A percentile compares a stretch with the other conserved stretches of the same genome.
phyloP scores from a whole-genome alignment of 2,888 invertebrate genomes.

The Dromius quadrimaculatus region DNA sequence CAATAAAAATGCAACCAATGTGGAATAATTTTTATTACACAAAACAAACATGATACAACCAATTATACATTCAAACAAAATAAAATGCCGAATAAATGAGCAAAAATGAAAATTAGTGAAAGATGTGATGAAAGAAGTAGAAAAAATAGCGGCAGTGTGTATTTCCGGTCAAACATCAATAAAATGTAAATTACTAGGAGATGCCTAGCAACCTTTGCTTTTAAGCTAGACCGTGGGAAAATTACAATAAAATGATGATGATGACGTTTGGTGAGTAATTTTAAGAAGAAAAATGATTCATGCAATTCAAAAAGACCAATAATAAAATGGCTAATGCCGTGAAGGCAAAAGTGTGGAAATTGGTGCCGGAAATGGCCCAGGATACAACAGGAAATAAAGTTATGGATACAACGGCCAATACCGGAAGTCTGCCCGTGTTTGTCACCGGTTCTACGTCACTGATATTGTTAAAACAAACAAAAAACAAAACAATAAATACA shows the following conservation, averaged over 20 bases:
- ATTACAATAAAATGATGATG: too few species aligned
- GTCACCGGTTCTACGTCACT: constrained; percentile 26
- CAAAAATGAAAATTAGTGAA: constrained; percentile 37
- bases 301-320: constrained; percentile 9
- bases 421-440: constrained; percentile 32
- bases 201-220: too few species aligned
- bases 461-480: constrained; percentile 40
- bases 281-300: too few species aligned
- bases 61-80: constrained; percentile 25
- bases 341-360: constrained; percentile 45
- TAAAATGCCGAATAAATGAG: constrained; percentile 5
- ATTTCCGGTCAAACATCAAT: background rate
- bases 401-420: constrained; percentile 54
- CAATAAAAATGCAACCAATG: constrained; percentile 13
- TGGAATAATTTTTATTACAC: constrained; percentile 26
- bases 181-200: too few species aligned
- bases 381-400: constrained; percentile 56
- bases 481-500: constrained; percentile 32
- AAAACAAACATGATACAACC: constrained; percentile 20
- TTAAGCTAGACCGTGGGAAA: too few species aligned
- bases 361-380: constrained; percentile 53
- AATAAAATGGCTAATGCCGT: constrained; percentile 27
- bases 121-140: background rate
- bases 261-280: too few species aligned
- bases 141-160: constrained; percentile 3